phyloP scores from a whole-genome alignment of 2,113 vertebrate genomes.

The Phylloscopus trochilus region DNA sequence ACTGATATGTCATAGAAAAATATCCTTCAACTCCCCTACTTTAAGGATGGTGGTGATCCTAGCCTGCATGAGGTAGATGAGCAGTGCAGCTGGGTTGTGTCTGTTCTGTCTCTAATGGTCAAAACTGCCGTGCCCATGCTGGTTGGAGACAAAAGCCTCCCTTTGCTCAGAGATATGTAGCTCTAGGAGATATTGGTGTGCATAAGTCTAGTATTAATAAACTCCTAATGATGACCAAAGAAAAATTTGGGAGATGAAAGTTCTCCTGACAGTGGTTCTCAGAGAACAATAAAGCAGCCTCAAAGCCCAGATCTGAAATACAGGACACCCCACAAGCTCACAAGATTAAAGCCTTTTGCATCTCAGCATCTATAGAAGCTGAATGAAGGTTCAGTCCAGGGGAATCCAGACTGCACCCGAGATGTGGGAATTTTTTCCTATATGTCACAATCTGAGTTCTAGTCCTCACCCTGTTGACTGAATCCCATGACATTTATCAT shows the following conservation, averaged over 20 bases:
- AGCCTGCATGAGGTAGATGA: neutral
- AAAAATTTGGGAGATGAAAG: neutral
- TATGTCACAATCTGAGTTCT: neutral
- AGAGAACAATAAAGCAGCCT: neutral
- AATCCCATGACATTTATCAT: neutral
- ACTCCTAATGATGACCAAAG: neutral
- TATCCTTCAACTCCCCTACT: neutral
- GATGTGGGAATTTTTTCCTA: neutral
- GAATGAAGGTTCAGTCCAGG: neutral
- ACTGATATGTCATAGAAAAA: neutral
- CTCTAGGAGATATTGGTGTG: neutral
- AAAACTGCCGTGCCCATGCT: rapidly evolving
- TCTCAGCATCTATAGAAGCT: neutral
- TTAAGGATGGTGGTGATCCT: neutral
- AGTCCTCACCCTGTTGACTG: neutral
- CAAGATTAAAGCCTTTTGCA: neutral
- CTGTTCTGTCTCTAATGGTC: neutral
- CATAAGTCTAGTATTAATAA: neutral
- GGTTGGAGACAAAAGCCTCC: neutral
- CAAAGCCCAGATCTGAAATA: neutral
- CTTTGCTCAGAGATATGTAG: neutral
- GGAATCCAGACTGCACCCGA: neutral
- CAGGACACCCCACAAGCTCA: neutral
- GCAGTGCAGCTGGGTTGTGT: no score
- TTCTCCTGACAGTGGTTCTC: neutral